phyloP scores from a whole-genome alignment of 2,888 invertebrate genomes.

The Thecocarcelia acutangulata region DNA sequence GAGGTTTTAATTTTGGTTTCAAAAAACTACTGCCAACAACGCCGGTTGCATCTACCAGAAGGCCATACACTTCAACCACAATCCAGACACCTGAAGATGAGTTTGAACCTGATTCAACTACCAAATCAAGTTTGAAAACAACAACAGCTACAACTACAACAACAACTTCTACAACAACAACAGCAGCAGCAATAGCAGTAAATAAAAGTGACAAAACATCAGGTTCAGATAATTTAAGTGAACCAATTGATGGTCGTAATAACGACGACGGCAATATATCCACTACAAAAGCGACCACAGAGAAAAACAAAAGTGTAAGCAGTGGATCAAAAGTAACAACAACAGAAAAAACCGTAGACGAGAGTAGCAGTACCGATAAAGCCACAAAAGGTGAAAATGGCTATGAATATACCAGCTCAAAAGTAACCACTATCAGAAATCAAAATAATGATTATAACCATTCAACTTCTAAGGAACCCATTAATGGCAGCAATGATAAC shows the following conservation, averaged over 20 bases:
- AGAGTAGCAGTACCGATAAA: not conserved
- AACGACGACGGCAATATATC: not conserved
- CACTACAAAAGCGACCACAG: not conserved
- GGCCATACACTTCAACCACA: constrained; percentile 34
- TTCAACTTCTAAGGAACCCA: not conserved
- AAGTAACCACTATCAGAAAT: not conserved
- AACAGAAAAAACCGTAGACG: not conserved
- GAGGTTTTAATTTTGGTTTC: constrained; percentile 46
- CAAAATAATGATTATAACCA: not conserved
- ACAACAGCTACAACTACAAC: not conserved
- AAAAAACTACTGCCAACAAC: constrained; percentile 21
- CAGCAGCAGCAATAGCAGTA: constrained; percentile 4
- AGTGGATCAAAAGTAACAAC: not conserved
- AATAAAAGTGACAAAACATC: not conserved
- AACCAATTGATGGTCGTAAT: constrained; percentile 10
- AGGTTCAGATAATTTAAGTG: not conserved
- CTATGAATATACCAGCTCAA: not conserved
- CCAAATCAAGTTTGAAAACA: not conserved
- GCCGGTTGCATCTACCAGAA: constrained; percentile 1
- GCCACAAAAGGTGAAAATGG: not conserved
- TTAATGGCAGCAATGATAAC: not conserved
- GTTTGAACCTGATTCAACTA: constrained; percentile 33
- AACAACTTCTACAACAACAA: not conserved
- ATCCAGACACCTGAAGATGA: constrained; percentile 13
- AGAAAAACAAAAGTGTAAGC: not conserved